Conservation (phyloP, 1,140 invertebrate species). For the Euglossa dilemma region DNA sequence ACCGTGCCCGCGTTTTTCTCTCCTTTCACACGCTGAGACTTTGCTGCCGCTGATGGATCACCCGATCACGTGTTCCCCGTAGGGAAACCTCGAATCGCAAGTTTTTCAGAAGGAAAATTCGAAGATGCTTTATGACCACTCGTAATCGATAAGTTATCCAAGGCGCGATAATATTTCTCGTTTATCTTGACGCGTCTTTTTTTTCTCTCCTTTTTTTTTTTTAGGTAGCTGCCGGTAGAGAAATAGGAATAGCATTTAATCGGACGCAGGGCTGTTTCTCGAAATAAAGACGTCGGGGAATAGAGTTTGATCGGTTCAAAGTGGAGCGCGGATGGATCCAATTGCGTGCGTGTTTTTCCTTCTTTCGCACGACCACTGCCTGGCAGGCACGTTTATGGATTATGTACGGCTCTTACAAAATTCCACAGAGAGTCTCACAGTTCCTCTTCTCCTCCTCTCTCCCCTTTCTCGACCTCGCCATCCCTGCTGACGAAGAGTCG, state of each 20-base stretch:
- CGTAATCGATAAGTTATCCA: no score
- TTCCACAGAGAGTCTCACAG: conserved; percentile 70
- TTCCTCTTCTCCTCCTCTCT: conserved; percentile 52
- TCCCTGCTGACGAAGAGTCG: conserved; percentile 58
- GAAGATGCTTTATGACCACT: background rate
- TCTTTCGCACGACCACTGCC: conserved; percentile 51
- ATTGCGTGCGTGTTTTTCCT: conserved; percentile 34
- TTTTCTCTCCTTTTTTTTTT: no score
- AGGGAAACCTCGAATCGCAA: conserved; percentile 1
- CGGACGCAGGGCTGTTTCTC: background rate
- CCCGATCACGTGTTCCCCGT: conserved; percentile 8
- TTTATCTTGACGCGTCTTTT: no score
- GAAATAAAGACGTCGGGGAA: background rate
- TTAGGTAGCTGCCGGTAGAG: no score
- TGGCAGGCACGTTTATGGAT: conserved; percentile 58
- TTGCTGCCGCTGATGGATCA: conserved; percentile 17
- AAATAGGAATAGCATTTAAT: no score
- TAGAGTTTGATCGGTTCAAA: background rate
- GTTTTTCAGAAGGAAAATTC: background rate
- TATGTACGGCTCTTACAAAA: conserved; percentile 71
- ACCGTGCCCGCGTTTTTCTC: conserved; percentile 35
- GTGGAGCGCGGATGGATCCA: conserved; percentile 40
- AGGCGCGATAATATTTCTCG: no score
- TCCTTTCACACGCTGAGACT: conserved; percentile 45
- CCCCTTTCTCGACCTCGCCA: conserved; percentile 52